Evolutionary conservation across 1,140 invertebrate species (phyloP).

Genomic region (Holcopasites calliopsidis): DNA sequence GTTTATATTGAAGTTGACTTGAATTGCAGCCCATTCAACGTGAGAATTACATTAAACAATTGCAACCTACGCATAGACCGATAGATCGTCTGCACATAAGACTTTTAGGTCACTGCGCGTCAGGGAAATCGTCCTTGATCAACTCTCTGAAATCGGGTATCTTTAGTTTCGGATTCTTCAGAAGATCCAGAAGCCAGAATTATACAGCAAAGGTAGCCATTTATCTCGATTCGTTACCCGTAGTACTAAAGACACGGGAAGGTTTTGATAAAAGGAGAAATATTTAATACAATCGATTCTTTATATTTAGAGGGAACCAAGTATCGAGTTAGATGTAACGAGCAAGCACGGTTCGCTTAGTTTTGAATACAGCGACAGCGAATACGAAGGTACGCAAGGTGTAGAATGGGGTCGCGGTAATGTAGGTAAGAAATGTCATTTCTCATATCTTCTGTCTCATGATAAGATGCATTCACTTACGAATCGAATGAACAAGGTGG

Average conservation of each 20-base stretch:
- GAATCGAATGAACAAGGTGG: slow-evolving; percentile 64
- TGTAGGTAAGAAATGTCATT: slow-evolving; percentile 64
- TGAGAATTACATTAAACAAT: slow-evolving; percentile 85
- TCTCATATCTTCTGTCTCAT: slow-evolving; percentile 4
- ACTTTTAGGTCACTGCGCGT: slow-evolving; percentile 88
- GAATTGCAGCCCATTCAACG: slow-evolving; percentile 75
- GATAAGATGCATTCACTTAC: background rate
- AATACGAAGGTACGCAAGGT: slow-evolving; percentile 77
- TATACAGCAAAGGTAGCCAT: slow-evolving; percentile 71
- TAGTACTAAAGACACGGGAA: too few relatives aligned
- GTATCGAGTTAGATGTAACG: slow-evolving; percentile 83
- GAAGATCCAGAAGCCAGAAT: slow-evolving; percentile 80
- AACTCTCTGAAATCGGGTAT: slow-evolving; percentile 86
- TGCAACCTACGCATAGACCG: slow-evolving; percentile 83
- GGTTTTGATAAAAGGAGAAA: too few relatives aligned
- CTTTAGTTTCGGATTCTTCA: slow-evolving; percentile 83
- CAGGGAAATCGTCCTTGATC: slow-evolving; percentile 88
- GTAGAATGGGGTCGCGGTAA: slow-evolving; percentile 76
- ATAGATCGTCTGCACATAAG: slow-evolving; percentile 87
- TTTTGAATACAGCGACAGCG: slow-evolving; percentile 81
- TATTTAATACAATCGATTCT: too few relatives aligned
- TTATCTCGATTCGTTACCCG: background rate
- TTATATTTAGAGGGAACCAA: slow-evolving; percentile 72
- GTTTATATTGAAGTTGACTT: background rate
- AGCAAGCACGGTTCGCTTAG: slow-evolving; percentile 83